Evolutionary conservation across 2,797 vertebrate species (phyloP), one percentile per base, ranked within the genome.

Genomic region (Coreius guichenoti): DNA sequence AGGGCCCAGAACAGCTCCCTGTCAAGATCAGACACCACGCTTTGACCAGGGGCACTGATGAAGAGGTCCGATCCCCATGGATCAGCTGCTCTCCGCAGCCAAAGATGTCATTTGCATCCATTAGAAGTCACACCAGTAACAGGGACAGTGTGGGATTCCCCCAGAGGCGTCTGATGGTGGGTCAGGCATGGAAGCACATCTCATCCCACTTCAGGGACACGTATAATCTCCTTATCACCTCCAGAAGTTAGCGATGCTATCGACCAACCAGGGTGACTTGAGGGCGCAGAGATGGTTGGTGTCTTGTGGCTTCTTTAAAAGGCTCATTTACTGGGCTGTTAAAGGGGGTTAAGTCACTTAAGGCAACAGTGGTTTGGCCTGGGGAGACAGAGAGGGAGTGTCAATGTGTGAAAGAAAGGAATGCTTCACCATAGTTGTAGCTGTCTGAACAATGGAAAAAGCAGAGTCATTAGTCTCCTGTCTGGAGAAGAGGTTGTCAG

Each of bases 401-500:
- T 78, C 82, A 80, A 75, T 88, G 63, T 49, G 70, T 79, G 81
- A 89, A 86, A 85, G 80, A 54, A 73, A 89, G 75, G 86, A 74
- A 82, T 67, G 26, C 49, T 79, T 45, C 47, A 70, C 78, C 23
- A 12, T 85, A 87, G 90, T 91, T 90, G 86, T 81, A 86, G 89
- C 80, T 80, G 9, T 79, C 88, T 90, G 90, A 90, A 88, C 87
- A 89, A 90, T 79, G 86, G 83, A 81, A 87, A 61, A 79, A 88
- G 91, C 88, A 82, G 78, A 85, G 87, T 90, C 91, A 91, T 93
- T 93, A 93, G 90, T 92, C 90, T 90, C 68, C 88, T 89, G 83
- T 87, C 90, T 90, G 88, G 87, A 87, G 82, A 84, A 80, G 72
- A 79, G 33, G 65, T 82, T 87, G 80, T 76, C 72, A 19, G 36